Conservation (phyloP, 1,140 invertebrate species). For the Campoletis sonorensis region DNA sequence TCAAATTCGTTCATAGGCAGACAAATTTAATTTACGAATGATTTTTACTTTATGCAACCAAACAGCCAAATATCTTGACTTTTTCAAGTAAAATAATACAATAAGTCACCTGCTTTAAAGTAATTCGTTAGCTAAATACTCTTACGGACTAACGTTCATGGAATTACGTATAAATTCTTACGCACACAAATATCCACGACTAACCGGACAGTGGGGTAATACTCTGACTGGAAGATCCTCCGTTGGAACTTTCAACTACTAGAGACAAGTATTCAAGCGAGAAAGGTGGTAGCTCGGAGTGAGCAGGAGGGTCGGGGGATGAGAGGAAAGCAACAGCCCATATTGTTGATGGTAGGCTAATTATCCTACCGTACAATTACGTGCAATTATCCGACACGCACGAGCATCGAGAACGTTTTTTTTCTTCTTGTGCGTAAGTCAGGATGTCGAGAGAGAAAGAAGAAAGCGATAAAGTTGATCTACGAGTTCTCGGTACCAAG, state of each 20-base stretch:
- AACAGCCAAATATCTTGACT: neutral
- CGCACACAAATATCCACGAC: neutral
- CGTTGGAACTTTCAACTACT: neutral
- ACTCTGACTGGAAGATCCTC: neutral
- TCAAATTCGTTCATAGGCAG: no score
- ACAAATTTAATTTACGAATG: no score
- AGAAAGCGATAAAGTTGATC: neutral
- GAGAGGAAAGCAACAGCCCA: conserved; percentile 51
- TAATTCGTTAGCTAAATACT: neutral
- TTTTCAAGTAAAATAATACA: neutral
- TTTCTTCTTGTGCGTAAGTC: neutral
- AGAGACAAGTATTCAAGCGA: neutral
- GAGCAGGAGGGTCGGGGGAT: neutral
- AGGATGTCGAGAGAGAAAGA: neutral
- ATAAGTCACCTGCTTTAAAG: neutral
- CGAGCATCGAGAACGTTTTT: conserved; percentile 50
- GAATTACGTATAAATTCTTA: conserved; percentile 7
- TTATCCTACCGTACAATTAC: conserved; percentile 72
- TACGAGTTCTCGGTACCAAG: neutral
- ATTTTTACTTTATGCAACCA: no score
- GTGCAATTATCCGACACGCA: conserved; percentile 73
- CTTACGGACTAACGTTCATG: neutral
- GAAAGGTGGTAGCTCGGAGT: neutral
- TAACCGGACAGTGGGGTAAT: conserved; percentile 16
- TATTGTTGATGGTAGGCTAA: conserved; percentile 74